Evolutionary conservation across 2,797 vertebrate species (phyloP), one percentile per base, ranked within the genome.

Genomic region (Enteromius treurensis): DNA sequence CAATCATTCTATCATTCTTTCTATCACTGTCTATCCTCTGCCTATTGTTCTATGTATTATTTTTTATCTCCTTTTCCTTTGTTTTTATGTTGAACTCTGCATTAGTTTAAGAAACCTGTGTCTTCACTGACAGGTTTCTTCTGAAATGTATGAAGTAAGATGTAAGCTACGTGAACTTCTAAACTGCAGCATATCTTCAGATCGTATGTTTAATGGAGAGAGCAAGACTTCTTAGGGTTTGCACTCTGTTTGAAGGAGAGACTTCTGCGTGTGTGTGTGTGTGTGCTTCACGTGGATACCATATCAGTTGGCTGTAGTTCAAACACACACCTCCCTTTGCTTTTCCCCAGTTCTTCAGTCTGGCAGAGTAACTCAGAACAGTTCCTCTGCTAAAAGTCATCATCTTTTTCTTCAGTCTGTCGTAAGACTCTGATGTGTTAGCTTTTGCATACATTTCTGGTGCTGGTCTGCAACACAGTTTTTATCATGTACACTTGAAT

Each of bases 391-490:
- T 86, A 77, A 86, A 88, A 87, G 84, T 88, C 51, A 62, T 78
- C 85, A 40, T 67, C 49, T 58, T 83, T 42, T 37, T 47, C 62
- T 80, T 68, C 74, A 75, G 71, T 83, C 79, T 74, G 82, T 82
- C 47, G 58, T 84, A 67, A 73, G 55, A 62, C 65, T 62, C 60
- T 83, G 80, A 82, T 79, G 60, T 53, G 77, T 88, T 82, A 86
- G 90, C 84, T 89, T 91, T 86, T 85, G 91, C 89, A 89, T 65
- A 86, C 87, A 90, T 86, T 88, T 85, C 88, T 87, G 71, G 77
- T 90, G 75, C 89, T 90, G 88, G 79, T 91, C 86, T 88, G 88
- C 88, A 83, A 84, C 84, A 77, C 53, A 23, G 64, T 86, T 92
- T 93, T 91, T 88, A 86, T 83, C 75, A 79, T 89, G 90, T 86